Conservation (phyloP, 2,113 vertebrate genomes). For the Rhizomys pruinosus region DNA sequence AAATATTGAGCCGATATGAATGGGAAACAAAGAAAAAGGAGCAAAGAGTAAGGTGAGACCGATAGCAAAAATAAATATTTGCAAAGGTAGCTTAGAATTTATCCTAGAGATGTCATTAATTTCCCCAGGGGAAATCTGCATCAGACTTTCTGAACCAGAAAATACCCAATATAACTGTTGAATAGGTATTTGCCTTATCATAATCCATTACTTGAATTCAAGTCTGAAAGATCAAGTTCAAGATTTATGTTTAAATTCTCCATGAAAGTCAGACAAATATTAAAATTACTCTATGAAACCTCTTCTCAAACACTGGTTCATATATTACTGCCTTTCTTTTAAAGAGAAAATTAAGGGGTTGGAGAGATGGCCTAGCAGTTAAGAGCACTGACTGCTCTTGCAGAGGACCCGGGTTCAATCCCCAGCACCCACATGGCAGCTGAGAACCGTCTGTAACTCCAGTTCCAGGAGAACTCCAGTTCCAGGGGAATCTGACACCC, state of each 20-base stretch:
- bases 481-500: too few species aligned
- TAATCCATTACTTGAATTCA: neutral
- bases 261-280: neutral
- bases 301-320: neutral
- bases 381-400: too few species aligned
- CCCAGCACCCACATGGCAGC: too few species aligned
- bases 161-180: neutral
- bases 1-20: neutral
- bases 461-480: too few species aligned
- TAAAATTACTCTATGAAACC: neutral
- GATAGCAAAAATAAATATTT: neutral
- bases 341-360: constrained; percentile 18
- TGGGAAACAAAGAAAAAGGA: neutral
- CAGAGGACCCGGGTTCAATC: too few species aligned
- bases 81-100: neutral
- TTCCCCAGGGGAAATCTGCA: neutral
- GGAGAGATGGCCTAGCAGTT: too few species aligned
- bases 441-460: too few species aligned
- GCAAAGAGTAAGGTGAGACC: neutral
- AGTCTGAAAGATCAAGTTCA: neutral
- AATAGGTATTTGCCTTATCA: neutral
- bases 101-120: neutral
- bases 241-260: constrained; percentile 13
- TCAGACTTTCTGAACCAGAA: constrained; percentile 8
- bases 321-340: constrained; percentile 21